These are phyloP conservation scores for Camelus bactrianus DNA, from an alignment of 2,113 vertebrate species.

Conservation along the genomic window DNA sequence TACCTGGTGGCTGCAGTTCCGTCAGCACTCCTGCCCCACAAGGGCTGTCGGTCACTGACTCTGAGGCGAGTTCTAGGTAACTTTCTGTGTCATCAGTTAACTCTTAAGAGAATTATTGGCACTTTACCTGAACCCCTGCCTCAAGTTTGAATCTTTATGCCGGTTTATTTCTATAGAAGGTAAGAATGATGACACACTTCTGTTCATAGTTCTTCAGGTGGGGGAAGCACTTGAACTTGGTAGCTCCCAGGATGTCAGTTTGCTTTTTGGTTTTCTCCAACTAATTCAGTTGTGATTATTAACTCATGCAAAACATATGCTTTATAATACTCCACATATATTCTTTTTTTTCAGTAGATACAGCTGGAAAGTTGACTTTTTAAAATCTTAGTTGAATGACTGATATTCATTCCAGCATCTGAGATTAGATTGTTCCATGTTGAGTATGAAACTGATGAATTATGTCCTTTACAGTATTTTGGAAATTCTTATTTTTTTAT, in stretches of 20 bases:
- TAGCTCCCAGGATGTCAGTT: background rate
- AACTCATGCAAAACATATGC: background rate
- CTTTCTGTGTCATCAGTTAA: background rate
- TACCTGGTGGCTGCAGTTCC: background rate
- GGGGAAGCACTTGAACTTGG: no score
- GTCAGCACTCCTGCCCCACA: no score
- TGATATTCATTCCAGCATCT: background rate
- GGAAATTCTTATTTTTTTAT: constrained; percentile 5
- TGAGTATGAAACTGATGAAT: background rate
- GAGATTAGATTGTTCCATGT: background rate
- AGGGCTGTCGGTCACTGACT: background rate
- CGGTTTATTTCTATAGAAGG: background rate
- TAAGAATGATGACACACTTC: background rate
- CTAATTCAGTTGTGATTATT: background rate
- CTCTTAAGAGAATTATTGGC: background rate
- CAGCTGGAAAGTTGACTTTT: background rate
- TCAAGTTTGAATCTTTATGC: background rate
- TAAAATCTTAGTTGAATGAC: background rate
- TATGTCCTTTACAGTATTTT: background rate
- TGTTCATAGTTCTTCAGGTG: background rate
- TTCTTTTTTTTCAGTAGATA: background rate
- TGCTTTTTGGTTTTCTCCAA: background rate
- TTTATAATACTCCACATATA: background rate
- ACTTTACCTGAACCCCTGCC: background rate
- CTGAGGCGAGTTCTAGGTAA: background rate